These are phyloP conservation scores for Arge pagana DNA, from an alignment of 2,888 invertebrate species.

Conservation along the genomic window DNA sequence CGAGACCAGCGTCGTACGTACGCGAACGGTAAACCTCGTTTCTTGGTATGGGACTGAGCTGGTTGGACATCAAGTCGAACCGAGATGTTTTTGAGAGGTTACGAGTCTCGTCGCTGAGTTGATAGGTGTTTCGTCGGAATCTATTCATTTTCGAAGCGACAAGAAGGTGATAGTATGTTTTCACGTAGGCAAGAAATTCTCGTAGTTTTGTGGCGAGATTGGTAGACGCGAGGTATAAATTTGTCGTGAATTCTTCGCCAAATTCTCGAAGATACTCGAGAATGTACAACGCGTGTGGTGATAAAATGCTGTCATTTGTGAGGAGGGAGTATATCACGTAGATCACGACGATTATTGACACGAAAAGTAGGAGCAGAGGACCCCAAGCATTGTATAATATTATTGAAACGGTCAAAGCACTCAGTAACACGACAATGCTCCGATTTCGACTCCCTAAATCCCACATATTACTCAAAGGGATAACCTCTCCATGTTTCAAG, in stretches of 20 bases:
- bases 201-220: slow-evolving; percentile 5
- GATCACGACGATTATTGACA: slow-evolving; percentile 42
- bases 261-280: slow-evolving; percentile 34
- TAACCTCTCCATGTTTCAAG: slow-evolving; percentile 55
- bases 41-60: slow-evolving; percentile 40
- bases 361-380: slow-evolving; percentile 42
- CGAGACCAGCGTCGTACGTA: slow-evolving; percentile 16
- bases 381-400: slow-evolving; percentile 49
- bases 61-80: slow-evolving; percentile 30
- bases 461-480: slow-evolving; percentile 54
- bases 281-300: slow-evolving; percentile 41
- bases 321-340: slow-evolving; percentile 49
- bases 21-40: slow-evolving; percentile 22
- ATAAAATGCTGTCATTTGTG: slow-evolving; percentile 47
- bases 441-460: slow-evolving; percentile 50
- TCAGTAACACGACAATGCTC: slow-evolving; percentile 46
- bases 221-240: slow-evolving; percentile 8
- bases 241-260: slow-evolving; percentile 28
- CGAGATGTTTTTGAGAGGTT: slow-evolving; percentile 28
- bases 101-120: slow-evolving; percentile 41
- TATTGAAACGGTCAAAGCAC: slow-evolving; percentile 46
- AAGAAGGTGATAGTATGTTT: not conserved
- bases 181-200: slow-evolving; percentile 5
- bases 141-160: slow-evolving; percentile 9
- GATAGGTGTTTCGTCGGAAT: slow-evolving; percentile 32